A percentile compares a stretch with the other conserved stretches of the same genome.
These are phyloP conservation scores for Anoplophora glabripennis DNA, from an alignment of 1,140 invertebrate species.

Conservation along the genomic window DNA sequence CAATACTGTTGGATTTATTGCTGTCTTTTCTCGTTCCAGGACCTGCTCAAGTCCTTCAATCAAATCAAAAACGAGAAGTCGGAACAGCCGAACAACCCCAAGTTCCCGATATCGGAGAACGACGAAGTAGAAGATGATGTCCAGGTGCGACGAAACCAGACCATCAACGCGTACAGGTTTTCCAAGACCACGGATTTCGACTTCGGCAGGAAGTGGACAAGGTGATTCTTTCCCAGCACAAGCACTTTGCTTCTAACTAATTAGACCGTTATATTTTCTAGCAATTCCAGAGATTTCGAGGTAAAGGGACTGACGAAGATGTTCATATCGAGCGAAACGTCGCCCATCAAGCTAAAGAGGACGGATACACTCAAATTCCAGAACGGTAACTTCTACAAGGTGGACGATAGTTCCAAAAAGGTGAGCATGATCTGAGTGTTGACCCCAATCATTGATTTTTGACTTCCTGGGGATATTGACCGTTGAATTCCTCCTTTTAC, in stretches of 20 bases:
- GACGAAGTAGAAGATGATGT: constrained; percentile 9
- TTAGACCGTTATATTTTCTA: background rate
- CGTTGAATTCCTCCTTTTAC: constrained; percentile 8
- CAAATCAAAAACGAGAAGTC: constrained; percentile 9
- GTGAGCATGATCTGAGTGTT: no score
- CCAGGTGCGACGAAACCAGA: constrained; percentile 6
- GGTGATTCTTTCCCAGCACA: background rate
- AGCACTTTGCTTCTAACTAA: background rate
- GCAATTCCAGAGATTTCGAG: constrained; percentile 21
- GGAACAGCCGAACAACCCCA: constrained; percentile 3
- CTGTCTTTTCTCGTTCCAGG: constrained; percentile 12
- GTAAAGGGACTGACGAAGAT: constrained; percentile 18
- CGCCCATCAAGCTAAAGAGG: constrained; percentile 14
- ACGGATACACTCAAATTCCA: constrained; percentile 18
- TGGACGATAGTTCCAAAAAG: constrained; percentile 12
- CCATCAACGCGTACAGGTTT: constrained; percentile 12
- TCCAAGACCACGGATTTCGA: constrained; percentile 29
- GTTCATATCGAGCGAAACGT: background rate
- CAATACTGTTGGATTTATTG: no score
- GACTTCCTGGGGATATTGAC: no score
- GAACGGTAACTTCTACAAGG: constrained; percentile 21
- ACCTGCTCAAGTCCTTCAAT: constrained; percentile 23
- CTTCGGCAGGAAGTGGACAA: constrained; percentile 5
- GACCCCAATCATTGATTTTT: no score
- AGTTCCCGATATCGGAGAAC: constrained; percentile 18